phyloP scores from a whole-genome alignment of 2,797 vertebrate genomes.

The Loris lydekkerianus region DNA sequence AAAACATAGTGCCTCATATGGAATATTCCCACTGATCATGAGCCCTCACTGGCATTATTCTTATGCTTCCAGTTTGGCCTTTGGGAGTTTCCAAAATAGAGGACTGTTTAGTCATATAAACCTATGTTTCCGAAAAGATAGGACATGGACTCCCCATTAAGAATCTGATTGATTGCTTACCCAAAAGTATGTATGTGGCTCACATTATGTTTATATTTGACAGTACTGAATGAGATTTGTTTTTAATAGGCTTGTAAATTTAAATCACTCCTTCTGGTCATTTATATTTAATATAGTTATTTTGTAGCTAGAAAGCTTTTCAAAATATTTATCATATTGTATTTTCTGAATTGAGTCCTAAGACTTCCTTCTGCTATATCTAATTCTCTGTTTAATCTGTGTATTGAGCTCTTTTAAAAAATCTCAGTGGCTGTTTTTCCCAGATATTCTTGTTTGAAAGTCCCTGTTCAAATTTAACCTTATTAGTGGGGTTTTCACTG shows the following conservation, averaged over 20 bases:
- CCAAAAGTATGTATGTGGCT: constrained; percentile 7
- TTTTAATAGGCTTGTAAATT: not conserved
- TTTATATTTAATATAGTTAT: not conserved
- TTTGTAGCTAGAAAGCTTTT: constrained; percentile 10
- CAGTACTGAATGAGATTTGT: not conserved
- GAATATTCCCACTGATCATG: no score
- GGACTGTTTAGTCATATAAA: no score
- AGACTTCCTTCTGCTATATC: constrained; percentile 12
- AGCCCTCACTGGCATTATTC: no score
- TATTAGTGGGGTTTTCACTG: not conserved
- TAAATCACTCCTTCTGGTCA: not conserved
- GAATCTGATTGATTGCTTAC: not conserved
- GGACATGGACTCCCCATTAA: no score
- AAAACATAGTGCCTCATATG: no score
- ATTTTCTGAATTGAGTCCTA: constrained; percentile 50
- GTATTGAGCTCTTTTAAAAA: not conserved
- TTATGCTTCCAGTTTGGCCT: no score
- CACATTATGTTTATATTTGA: constrained; percentile 8
- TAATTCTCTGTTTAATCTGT: constrained; percentile 45
- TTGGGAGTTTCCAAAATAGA: no score
- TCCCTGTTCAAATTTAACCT: constrained; percentile 5
- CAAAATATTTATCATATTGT: constrained; percentile 44
- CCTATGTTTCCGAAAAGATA: no score
- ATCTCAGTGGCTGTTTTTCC: not conserved
- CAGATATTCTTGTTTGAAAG: not conserved